These are phyloP conservation scores for Budorcas taxicolor DNA, from an alignment of 2,113 vertebrate species.

Conservation along the genomic window DNA sequence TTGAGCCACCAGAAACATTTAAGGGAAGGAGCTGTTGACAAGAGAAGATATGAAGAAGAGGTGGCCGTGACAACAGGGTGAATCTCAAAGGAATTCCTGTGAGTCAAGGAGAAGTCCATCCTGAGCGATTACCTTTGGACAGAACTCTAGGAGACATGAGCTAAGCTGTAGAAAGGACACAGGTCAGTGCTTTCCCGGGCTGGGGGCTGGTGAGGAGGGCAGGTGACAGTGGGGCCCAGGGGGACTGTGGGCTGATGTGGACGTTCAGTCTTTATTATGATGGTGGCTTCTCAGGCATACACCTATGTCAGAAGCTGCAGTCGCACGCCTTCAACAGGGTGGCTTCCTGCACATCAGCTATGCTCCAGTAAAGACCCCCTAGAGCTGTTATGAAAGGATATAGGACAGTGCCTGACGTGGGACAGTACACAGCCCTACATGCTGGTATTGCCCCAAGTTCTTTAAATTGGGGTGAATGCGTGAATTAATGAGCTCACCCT, in stretches of 20 bases:
- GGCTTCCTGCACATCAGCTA: rapidly evolving
- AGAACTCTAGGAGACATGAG: rapidly evolving
- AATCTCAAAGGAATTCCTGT: rapidly evolving
- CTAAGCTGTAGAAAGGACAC: rapidly evolving
- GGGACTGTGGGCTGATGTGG: rapidly evolving
- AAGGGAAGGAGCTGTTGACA: rapidly evolving
- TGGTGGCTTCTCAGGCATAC: rapidly evolving
- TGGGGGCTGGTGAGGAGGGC: rapidly evolving
- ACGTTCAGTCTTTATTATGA: rapidly evolving
- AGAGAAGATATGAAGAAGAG: background rate
- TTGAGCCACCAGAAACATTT: rapidly evolving
- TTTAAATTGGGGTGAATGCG: rapidly evolving
- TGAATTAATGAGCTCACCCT: background rate
- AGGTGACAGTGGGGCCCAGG: background rate
- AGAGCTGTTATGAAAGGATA: background rate
- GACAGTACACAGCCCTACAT: rapidly evolving
- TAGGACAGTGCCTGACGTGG: rapidly evolving
- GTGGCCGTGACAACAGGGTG: rapidly evolving
- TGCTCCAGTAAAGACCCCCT: background rate
- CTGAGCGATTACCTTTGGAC: rapidly evolving
- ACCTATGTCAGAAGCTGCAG: rapidly evolving
- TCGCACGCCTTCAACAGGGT: rapidly evolving
- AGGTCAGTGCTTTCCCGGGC: rapidly evolving
- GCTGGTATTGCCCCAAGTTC: rapidly evolving
- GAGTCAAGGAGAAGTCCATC: rapidly evolving